Evolutionary conservation across 2,888 invertebrate genomes (phyloP).

Genomic region (Meiosimyza decipiens): DNA sequence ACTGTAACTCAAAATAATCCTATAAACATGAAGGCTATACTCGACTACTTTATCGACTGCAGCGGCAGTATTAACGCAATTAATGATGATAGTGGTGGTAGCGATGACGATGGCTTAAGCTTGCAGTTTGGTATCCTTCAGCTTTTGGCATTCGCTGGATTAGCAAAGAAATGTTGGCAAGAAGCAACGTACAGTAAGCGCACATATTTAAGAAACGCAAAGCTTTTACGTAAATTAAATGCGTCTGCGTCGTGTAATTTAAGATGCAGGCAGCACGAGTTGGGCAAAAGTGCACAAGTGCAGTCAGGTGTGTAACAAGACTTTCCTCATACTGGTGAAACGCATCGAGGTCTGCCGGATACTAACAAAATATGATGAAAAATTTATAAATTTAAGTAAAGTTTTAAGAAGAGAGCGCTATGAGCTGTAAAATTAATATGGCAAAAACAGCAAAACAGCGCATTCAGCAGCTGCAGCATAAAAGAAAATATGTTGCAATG

Average conservation of each 20-base stretch:
- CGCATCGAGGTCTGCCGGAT: too few relatives aligned
- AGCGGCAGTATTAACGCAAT: background rate
- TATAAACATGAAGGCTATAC: background rate
- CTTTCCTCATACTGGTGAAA: too few relatives aligned
- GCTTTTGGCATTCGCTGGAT: background rate
- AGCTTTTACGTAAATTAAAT: conserved; percentile 30
- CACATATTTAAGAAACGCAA: background rate
- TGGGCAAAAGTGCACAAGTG: too few relatives aligned
- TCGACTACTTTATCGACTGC: background rate
- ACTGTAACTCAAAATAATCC: conserved; percentile 29
- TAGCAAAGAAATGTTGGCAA: background rate
- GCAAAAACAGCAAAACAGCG: too few relatives aligned
- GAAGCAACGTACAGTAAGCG: background rate
- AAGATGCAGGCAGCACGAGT: too few relatives aligned
- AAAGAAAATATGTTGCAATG: too few relatives aligned
- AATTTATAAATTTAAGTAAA: too few relatives aligned
- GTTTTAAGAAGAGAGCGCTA: too few relatives aligned
- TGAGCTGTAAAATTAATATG: too few relatives aligned
- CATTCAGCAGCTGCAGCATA: too few relatives aligned
- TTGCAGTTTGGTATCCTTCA: background rate
- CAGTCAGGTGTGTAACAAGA: too few relatives aligned
- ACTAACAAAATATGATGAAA: too few relatives aligned
- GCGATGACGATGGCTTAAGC: background rate
- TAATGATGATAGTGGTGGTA: background rate
- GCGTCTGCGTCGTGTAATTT: background rate